Percentiles rank a stretch among this genome's conserved stretches.
phyloP scores from a whole-genome alignment of 2,113 vertebrate genomes.

The Epinephelus lanceolatus region DNA sequence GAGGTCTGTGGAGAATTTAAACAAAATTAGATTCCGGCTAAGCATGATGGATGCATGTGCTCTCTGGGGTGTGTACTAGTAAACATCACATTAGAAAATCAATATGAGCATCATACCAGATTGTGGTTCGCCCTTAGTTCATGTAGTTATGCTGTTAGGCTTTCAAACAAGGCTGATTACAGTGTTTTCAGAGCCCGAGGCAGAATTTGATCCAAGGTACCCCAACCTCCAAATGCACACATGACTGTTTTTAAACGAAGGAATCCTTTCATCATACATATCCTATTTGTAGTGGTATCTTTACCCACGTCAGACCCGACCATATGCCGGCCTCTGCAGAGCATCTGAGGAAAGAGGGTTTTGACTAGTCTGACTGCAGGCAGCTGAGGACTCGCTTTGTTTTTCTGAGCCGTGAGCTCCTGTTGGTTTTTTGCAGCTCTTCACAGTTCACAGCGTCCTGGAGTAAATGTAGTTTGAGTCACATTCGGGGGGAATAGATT shows the following conservation, averaged over 20 bases:
- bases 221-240: constrained; percentile 11
- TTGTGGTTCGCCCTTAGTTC: constrained; percentile 21
- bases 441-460: constrained; percentile 33
- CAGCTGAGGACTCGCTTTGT: constrained; percentile 42
- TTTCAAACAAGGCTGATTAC: background rate
- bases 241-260: constrained; percentile 6
- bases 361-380: constrained; percentile 38
- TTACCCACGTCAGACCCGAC: background rate
- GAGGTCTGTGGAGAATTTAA: constrained; percentile 4
- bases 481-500: constrained; percentile 29
- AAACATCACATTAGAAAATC: constrained; percentile 38
- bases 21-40: constrained; percentile 11
- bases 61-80: constrained; percentile 16
- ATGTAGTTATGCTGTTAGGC: constrained; percentile 10
- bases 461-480: constrained; percentile 39
- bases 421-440: constrained; percentile 15
- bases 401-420: constrained; percentile 28
- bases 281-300: constrained; percentile 1
- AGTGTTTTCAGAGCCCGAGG: background rate
- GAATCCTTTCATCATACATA: background rate
- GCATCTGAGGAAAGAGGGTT: constrained; percentile 43
- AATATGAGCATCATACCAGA: constrained; percentile 24
- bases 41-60: constrained; percentile 32
- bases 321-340: constrained; percentile 17
- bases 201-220: background rate